Conservation (phyloP, 2,888 invertebrate genomes). For the Criorhina ranunculi region DNA sequence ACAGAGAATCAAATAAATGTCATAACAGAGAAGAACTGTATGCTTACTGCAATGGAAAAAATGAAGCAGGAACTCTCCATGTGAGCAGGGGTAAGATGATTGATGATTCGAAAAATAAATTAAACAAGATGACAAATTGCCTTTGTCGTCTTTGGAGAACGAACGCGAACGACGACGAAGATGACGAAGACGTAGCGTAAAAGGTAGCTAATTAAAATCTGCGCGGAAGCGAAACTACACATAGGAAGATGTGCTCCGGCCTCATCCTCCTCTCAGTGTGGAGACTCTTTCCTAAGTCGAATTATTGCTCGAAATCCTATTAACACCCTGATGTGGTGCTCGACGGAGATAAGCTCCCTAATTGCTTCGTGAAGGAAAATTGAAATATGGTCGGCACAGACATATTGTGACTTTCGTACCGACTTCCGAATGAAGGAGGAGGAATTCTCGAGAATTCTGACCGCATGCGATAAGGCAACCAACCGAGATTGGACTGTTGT, state of each 20-base stretch:
- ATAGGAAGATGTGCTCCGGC: not conserved
- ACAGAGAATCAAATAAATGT: not conserved
- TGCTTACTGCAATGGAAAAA: constrained; percentile 1
- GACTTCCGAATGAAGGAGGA: constrained; percentile 19
- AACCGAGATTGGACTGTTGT: constrained; percentile 34
- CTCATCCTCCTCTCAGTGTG: not conserved
- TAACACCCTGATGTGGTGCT: constrained; percentile 75
- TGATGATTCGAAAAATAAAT: constrained; percentile 73
- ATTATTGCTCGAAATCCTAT: constrained; percentile 68
- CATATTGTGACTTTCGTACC: constrained; percentile 56
- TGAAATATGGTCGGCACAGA: constrained; percentile 70
- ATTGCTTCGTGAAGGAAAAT: constrained; percentile 66
- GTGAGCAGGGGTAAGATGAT: constrained; percentile 49
- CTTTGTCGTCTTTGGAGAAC: constrained; percentile 47
- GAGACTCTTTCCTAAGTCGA: constrained; percentile 49
- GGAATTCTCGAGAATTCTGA: constrained; percentile 51
- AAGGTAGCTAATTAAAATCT: constrained; percentile 74
- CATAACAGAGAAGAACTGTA: not conserved
- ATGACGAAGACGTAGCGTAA: constrained; percentile 51
- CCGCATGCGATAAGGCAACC: constrained; percentile 69
- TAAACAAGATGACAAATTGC: constrained; percentile 75
- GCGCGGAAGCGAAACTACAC: constrained; percentile 16
- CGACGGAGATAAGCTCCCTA: constrained; percentile 68
- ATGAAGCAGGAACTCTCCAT: constrained; percentile 27
- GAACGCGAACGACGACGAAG: constrained; percentile 20